Percentiles rank a stretch among this genome's conserved stretches.
Conservation (phyloP, 2,888 invertebrate species). For the Oxyscelio sp. region DNA sequence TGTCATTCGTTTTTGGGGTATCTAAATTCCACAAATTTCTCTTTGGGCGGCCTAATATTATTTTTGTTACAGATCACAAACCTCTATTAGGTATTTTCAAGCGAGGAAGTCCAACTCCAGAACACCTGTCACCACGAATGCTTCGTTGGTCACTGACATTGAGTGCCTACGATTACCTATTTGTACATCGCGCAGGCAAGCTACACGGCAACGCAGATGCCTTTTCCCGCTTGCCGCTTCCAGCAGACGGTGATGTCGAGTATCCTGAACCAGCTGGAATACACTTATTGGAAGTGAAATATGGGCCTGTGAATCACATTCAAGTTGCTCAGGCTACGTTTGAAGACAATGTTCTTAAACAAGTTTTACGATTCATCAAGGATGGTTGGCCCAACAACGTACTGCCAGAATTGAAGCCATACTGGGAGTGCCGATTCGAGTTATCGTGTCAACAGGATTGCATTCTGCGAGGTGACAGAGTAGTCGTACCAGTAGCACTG, state of each 20-base stretch:
- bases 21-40: conserved; percentile 77
- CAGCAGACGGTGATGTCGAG: neutral
- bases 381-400: conserved; percentile 8
- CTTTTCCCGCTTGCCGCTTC: conserved; percentile 77
- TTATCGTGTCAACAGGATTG: conserved; percentile 25
- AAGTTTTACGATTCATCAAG: neutral
- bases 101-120: conserved; percentile 29
- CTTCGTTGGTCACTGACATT: conserved; percentile 28
- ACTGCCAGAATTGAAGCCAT: conserved; percentile 12
- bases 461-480: conserved; percentile 20
- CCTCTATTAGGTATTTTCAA: conserved; percentile 53
- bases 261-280: conserved; percentile 16
- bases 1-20: conserved; percentile 76
- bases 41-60: too few species aligned
- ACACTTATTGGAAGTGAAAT: conserved; percentile 5
- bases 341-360: neutral
- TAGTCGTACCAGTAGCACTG: conserved; percentile 25
- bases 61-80: conserved; percentile 79
- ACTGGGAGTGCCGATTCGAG: neutral
- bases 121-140: conserved; percentile 37
- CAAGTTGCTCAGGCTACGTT: neutral
- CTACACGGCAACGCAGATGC: conserved; percentile 21
- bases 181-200: conserved; percentile 19
- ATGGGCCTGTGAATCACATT: conserved; percentile 1
- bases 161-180: conserved; percentile 26